Evolutionary conservation across 2,797 vertebrate species (phyloP).

Genomic region (Lacerta viridis): DNA sequence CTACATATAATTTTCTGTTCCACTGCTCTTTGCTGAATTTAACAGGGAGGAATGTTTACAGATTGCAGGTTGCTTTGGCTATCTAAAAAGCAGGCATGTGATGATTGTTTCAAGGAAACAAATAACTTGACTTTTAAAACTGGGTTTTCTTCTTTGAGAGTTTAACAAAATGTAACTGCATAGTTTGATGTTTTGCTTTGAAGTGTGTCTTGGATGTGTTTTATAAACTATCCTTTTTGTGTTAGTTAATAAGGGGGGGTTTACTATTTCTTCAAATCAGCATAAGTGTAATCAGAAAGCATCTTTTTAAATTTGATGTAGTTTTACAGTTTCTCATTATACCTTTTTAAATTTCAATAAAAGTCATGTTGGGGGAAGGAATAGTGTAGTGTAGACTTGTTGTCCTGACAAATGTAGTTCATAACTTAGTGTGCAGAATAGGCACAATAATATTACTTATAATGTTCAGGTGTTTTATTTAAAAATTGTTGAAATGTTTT

Average conservation of each 20-base stretch:
- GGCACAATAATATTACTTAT: background rate
- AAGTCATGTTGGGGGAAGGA: background rate
- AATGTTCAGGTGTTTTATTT: background rate
- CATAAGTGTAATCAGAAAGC: background rate
- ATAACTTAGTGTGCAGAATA: background rate
- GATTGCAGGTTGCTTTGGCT: slow-evolving; percentile 52
- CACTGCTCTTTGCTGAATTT: slow-evolving; percentile 42
- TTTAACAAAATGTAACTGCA: background rate
- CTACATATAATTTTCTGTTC: slow-evolving; percentile 64
- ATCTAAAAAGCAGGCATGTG: background rate
- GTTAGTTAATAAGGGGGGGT: slow-evolving; percentile 8
- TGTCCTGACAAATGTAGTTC: background rate
- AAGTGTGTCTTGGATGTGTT: slow-evolving; percentile 21
- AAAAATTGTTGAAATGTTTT: background rate
- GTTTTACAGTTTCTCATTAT: fast-evolving
- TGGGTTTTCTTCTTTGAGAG: slow-evolving; percentile 14
- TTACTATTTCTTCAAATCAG: slow-evolving; percentile 7
- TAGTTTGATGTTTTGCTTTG: fast-evolving
- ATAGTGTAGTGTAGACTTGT: background rate
- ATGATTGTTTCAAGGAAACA: slow-evolving; percentile 51
- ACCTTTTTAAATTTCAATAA: background rate
- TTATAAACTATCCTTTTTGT: background rate
- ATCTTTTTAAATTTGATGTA: background rate
- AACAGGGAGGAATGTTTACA: slow-evolving; percentile 52
- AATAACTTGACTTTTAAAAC: background rate